Conservation (phyloP, 2,797 vertebrate genomes). For the Platyrinchus mystaceus region DNA sequence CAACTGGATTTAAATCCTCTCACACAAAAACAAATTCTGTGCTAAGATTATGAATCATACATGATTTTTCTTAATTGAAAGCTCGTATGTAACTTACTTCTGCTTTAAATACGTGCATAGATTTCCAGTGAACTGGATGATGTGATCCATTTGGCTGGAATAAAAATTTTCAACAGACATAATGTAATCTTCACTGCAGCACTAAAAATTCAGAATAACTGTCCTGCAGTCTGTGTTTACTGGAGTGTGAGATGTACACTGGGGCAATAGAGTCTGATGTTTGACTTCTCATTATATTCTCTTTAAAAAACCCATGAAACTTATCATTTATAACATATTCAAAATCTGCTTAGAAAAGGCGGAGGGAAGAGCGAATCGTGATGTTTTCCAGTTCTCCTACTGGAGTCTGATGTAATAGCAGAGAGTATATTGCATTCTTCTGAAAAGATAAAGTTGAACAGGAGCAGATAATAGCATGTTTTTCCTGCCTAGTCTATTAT, state of each 20-base stretch:
- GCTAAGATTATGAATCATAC: slow-evolving; percentile 55
- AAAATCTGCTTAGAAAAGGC: slow-evolving; percentile 3
- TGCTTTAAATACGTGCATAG: slow-evolving; percentile 1
- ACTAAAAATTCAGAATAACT: slow-evolving; percentile 30
- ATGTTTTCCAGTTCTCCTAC: slow-evolving; percentile 46
- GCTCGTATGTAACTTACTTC: background rate
- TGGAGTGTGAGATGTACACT: slow-evolving; percentile 16
- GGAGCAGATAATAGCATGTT: slow-evolving; percentile 61
- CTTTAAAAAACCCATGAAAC: background rate
- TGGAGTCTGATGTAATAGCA: slow-evolving; percentile 29
- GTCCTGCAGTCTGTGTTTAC: slow-evolving; percentile 43
- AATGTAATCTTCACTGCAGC: slow-evolving; percentile 37
- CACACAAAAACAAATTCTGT: slow-evolving; percentile 19
- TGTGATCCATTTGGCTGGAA: slow-evolving; percentile 53
- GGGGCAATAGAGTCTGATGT: slow-evolving; percentile 19
- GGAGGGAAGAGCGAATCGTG: background rate
- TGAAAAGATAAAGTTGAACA: slow-evolving; percentile 26
- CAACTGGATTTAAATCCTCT: slow-evolving; percentile 29
- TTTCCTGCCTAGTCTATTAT: slow-evolving; percentile 61
- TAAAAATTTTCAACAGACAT: slow-evolving; percentile 29
- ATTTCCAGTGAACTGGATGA: slow-evolving; percentile 32
- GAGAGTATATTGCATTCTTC: slow-evolving; percentile 27
- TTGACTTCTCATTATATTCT: slow-evolving; percentile 24
- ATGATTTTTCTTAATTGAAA: slow-evolving; percentile 54
- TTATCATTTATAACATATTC: slow-evolving; percentile 24